These are phyloP conservation scores for Drosophila quinaria DNA, from an alignment of 2,888 invertebrate species.

Conservation along the genomic window DNA sequence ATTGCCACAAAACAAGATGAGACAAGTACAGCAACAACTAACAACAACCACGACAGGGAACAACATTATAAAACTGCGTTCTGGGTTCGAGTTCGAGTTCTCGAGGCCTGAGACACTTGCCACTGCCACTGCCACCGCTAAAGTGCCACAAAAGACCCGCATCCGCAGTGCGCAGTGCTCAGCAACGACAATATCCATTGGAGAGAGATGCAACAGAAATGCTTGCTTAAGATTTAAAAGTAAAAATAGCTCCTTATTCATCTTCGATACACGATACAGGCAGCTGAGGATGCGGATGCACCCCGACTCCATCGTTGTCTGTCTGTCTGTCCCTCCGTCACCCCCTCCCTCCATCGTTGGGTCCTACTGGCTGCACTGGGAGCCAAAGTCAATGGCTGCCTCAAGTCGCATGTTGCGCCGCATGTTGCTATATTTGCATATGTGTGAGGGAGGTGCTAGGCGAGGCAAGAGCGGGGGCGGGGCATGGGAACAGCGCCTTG, in stretches of 20 bases:
- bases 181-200: slow-evolving; percentile 43
- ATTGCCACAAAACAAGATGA: slow-evolving; percentile 55
- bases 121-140: slow-evolving; percentile 46
- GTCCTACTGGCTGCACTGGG: slow-evolving; percentile 30
- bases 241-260: slow-evolving; percentile 85
- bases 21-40: slow-evolving; percentile 42
- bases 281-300: slow-evolving; percentile 60
- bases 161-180: slow-evolving; percentile 33
- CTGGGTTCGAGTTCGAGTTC: slow-evolving; percentile 24
- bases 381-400: slow-evolving; percentile 37
- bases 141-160: slow-evolving; percentile 60
- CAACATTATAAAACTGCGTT: slow-evolving; percentile 67
- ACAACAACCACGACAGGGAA: slow-evolving; percentile 27
- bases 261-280: slow-evolving; percentile 74
- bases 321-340: slow-evolving; percentile 9
- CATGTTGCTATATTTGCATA: slow-evolving; percentile 78
- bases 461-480: neutral
- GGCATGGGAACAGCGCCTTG: slow-evolving; percentile 29
- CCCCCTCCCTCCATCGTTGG: neutral
- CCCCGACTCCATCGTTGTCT: slow-evolving; percentile 26
- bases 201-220: slow-evolving; percentile 32
- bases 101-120: slow-evolving; percentile 62
- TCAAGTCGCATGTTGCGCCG: slow-evolving; percentile 59
- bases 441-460: slow-evolving; percentile 35
- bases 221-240: slow-evolving; percentile 79